phyloP scores from a whole-genome alignment of 2,797 vertebrate genomes.

The Meriones psammophilus region DNA sequence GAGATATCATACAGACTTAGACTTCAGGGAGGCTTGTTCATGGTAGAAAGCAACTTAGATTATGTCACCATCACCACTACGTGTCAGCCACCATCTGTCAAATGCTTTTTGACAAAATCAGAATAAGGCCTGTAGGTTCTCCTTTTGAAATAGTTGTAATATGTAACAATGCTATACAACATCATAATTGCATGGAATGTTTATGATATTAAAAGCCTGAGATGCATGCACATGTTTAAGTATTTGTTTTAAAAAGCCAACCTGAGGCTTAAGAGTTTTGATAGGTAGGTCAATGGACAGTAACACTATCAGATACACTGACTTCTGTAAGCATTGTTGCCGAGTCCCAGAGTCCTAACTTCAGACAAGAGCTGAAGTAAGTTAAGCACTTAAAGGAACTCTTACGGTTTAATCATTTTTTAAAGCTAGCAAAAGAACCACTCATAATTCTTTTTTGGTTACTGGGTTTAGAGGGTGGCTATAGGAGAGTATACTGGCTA shows the following conservation, averaged over 20 bases:
- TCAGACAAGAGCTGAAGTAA: neutral
- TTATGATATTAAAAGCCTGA: neutral
- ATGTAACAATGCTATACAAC: neutral
- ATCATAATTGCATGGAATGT: neutral
- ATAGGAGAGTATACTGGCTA: neutral
- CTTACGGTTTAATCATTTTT: neutral
- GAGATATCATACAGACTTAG: neutral
- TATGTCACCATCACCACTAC: neutral
- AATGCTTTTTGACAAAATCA: neutral
- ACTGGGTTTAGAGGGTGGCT: conserved; percentile 3
- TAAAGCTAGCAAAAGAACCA: neutral
- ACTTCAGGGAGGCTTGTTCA: neutral
- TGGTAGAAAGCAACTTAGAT: neutral
- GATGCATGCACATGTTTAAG: neutral
- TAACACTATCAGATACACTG: neutral
- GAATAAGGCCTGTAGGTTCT: neutral
- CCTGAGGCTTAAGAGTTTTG: neutral
- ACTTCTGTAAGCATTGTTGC: neutral
- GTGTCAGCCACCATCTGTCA: neutral
- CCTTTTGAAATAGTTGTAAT: neutral
- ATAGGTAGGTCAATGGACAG: neutral
- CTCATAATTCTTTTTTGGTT: neutral
- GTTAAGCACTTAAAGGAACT: neutral
- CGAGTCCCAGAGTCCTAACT: neutral
- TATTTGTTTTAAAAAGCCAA: neutral